Base-by-base conservation (phyloP, 2,888 invertebrate species). In the Podabrus alpinus region DNA sequence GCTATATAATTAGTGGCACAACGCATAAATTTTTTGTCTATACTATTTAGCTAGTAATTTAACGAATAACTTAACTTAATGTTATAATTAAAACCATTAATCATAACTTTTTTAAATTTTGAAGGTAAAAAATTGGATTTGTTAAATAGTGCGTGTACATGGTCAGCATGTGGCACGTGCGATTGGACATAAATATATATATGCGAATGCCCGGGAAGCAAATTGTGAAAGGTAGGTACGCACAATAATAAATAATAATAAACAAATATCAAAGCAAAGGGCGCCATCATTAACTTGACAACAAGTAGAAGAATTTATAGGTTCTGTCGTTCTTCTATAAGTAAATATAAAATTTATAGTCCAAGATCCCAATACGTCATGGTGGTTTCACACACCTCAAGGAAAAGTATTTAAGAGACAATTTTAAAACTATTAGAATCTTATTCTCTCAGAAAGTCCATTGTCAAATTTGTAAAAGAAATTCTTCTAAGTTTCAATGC, bases 381-480 rank as follows among this genome's bases (percentile, higher is more conserved):
- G 61, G 69, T 69, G 69, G 69, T 62, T 69, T 24, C 69, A 29
- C 17, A 16, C 21, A 24, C 69, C 69, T 13, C 69, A 69, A 60
- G 21, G 15, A 59, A 15, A 59, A 19, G 19, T 24, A 19, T 60
- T 59, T 69, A 59, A 16, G 60, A 59, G n/a, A 21, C 69, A 59
- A 25, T 21, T 25, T 15, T 60, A 59, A 71, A 71, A 71, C 71
- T 71, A 15, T 69, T 69, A 69, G 62, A 64, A 59, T 45, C 66
- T 16, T 17, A 19, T 71, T 62, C 67, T 64, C 21, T n/a, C 21
- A 24, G 69, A 69, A 69, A 10, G 9, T 25, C 60, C 45, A 61
- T 59, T 70, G 61, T 67, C 11, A n/a, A 17, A 45, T 66, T 25
- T 71, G 71, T 68, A 71, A 74, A 69, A 71, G 67, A 74, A 68